phyloP scores from a whole-genome alignment of 2,888 invertebrate genomes.

The Zygogramma bicolorata region DNA sequence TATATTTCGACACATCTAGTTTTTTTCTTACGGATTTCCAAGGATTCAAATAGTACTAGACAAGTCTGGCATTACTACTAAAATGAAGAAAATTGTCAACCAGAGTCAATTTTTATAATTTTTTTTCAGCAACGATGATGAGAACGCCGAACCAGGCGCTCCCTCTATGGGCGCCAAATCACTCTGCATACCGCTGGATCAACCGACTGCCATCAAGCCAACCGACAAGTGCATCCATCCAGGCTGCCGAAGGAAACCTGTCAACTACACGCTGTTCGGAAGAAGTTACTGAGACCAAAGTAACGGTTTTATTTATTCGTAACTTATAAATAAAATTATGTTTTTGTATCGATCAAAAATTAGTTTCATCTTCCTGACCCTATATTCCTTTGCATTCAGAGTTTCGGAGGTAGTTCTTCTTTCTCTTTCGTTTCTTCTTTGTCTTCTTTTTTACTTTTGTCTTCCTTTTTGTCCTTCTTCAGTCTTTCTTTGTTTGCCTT shows the following conservation, averaged over 20 bases:
- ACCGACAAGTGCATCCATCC: slow-evolving; percentile 89
- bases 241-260: slow-evolving; percentile 82
- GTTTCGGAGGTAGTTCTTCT: neutral
- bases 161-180: slow-evolving; percentile 99
- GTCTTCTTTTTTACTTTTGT: neutral
- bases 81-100: too few species aligned
- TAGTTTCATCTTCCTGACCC: neutral
- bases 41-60: too few species aligned
- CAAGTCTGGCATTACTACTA: too few species aligned
- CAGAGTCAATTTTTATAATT: too few species aligned
- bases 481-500: slow-evolving; percentile 12
- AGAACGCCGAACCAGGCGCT: slow-evolving; percentile 79
- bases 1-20: too few species aligned
- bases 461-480: neutral
- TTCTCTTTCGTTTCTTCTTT: neutral
- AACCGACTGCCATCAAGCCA: slow-evolving; percentile 75
- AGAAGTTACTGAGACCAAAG: slow-evolving; percentile 85
- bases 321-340: neutral
- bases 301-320: slow-evolving; percentile 11
- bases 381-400: neutral
- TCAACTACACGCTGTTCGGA: slow-evolving; percentile 93
- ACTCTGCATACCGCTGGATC: slow-evolving; percentile 96
- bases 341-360: slow-evolving; percentile 23
- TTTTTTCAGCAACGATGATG: slow-evolving; percentile 73
- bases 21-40: too few species aligned